These are phyloP conservation scores for Pammene fasciana DNA, from an alignment of 2,888 invertebrate genomes.

Conservation along the genomic window DNA sequence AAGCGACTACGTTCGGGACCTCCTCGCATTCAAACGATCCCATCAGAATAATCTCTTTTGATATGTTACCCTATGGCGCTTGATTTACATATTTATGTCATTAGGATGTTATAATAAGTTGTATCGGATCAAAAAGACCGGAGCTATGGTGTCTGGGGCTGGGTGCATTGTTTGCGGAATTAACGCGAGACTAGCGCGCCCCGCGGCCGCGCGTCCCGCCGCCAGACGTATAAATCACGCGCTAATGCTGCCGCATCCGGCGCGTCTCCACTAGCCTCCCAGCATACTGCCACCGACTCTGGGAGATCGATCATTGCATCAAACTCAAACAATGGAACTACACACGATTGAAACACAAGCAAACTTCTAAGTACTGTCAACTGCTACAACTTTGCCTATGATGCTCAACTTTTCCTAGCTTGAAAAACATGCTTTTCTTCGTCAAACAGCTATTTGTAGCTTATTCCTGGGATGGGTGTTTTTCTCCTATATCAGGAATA, in stretches of 20 bases:
- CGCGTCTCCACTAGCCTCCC: conserved; percentile 64
- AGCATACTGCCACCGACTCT: conserved; percentile 15
- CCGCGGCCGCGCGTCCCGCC: conserved; percentile 46
- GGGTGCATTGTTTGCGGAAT: conserved; percentile 71
- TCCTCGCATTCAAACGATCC: conserved; percentile 63
- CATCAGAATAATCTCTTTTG: conserved; percentile 58
- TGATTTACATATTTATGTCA: conserved; percentile 65
- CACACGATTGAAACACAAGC: not conserved
- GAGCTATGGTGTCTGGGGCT: conserved; percentile 52
- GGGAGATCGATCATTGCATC: conserved; percentile 33
- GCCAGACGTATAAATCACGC: conserved; percentile 81
- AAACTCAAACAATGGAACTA: conserved; percentile 6
- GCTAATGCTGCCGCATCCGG: conserved; percentile 79
- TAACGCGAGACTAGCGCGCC: conserved; percentile 60
- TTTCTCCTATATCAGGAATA: no score
- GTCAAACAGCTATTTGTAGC: no score
- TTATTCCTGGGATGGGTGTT: no score
- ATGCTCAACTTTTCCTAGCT: no score
- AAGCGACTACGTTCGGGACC: conserved; percentile 40
- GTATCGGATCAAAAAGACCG: conserved; percentile 52
- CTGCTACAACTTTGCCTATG: no score
- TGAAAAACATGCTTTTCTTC: no score
- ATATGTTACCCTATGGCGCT: conserved; percentile 55
- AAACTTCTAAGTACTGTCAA: not conserved
- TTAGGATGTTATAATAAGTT: conserved; percentile 48